A percentile compares a stretch with the other conserved stretches of the same genome.
These are phyloP conservation scores for Sarcophaga subvicina DNA, from an alignment of 2,888 invertebrate genomes.

Conservation along the genomic window DNA sequence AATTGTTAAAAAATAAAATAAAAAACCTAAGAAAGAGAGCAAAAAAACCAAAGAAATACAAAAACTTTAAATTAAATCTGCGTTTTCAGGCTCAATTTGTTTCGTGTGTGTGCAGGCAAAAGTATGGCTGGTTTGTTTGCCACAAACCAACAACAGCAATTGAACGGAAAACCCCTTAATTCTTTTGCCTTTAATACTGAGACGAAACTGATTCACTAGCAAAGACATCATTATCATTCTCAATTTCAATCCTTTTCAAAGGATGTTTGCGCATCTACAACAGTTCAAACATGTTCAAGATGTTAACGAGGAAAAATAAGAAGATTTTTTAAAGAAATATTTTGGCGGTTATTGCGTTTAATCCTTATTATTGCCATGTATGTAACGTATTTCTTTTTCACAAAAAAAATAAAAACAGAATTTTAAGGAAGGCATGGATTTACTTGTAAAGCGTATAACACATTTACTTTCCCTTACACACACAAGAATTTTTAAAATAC, in stretches of 20 bases:
- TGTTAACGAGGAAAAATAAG: constrained; percentile 1
- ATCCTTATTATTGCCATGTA: constrained; percentile 13
- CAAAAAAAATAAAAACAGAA: no score
- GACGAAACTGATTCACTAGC: constrained; percentile 27
- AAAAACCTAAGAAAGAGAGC: neutral
- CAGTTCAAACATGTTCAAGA: constrained; percentile 19
- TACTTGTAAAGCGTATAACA: constrained; percentile 41
- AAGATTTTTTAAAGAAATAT: neutral
- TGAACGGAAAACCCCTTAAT: constrained; percentile 38
- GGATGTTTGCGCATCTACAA: constrained; percentile 25
- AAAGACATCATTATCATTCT: constrained; percentile 41
- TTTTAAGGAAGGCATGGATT: neutral
- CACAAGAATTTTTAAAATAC: no score
- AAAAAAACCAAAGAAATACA: constrained; percentile 25
- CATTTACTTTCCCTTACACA: neutral
- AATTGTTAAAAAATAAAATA: constrained; percentile 41
- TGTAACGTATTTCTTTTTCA: constrained; percentile 20
- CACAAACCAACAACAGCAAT: constrained; percentile 37
- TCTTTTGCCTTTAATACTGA: constrained; percentile 45
- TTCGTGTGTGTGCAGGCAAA: constrained; percentile 50
- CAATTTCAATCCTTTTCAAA: constrained; percentile 42
- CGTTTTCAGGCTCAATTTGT: constrained; percentile 81
- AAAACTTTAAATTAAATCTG: constrained; percentile 78
- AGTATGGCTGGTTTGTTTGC: neutral
- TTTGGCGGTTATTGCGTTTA: constrained; percentile 49